Base-by-base conservation (phyloP, 2,797 vertebrate genomes). In the Xiphorhynchus erythropygius region DNA sequence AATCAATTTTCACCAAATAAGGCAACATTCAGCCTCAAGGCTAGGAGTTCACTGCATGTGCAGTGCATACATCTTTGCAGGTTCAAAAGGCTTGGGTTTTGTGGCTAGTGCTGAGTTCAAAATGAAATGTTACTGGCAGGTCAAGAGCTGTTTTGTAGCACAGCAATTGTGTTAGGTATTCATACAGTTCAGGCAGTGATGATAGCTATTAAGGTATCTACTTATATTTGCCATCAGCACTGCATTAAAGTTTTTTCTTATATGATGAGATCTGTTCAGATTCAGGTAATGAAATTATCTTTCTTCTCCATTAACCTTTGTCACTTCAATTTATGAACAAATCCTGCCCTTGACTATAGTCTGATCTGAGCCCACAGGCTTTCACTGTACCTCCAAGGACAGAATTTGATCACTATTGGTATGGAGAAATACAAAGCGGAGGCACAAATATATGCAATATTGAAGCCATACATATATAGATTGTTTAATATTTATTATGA, bases 1-100 rank as follows among this genome's bases (percentile, higher is more conserved):
- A 92, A 97, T 96, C 44, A 78, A 35, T 92, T 96, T 94, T 96
- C 82, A 84, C 92, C 86, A 88, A 94, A 89, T 69, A 88, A 95
- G 67, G 70, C 84, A 90, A 47, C 15, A 22, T 73, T 89, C 1
- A 46, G 57, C 93, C 89, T 94, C 63, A 35, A 76, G 84, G 87
- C 84, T 83, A 27, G 49, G 50, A 64, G 56, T 90, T 95, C 69
- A 63, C 28, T 88, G 42, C 2, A 0, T n/a, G 49, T 73, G 44
- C 63, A 67, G 47, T 30, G 30, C 75, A 47, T 59, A 30, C 16
- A 16, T 65, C 65, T 84, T 71, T 49, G 23, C 23, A 84, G 39
- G 63, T 84, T 81, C 75, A 78, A 25, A 87, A 84, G 73, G 21
- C 68, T 59, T 69, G 64, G 27, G 18, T 23, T 78, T 75, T 91